Evolutionary conservation across 2,113 vertebrate species (phyloP).

Genomic region (Aptenodytes forsteri): DNA sequence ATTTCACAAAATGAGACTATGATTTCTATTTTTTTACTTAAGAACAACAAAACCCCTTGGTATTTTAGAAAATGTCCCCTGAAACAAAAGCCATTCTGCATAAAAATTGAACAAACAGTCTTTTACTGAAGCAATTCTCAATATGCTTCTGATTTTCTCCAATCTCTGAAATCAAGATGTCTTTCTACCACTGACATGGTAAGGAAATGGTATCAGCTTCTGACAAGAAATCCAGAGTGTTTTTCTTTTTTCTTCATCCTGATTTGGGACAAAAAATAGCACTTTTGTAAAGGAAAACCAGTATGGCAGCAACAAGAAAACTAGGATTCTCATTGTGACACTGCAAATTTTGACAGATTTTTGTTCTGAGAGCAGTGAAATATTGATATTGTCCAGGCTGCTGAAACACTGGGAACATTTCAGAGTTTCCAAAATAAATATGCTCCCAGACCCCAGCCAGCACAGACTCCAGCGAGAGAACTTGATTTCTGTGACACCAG

Average conservation of each 20-base stretch:
- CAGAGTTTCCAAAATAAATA: background rate
- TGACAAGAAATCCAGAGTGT: background rate
- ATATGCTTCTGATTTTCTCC: background rate
- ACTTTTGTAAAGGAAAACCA: background rate
- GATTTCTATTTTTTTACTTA: background rate
- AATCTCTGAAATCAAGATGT: background rate
- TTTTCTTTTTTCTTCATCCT: background rate
- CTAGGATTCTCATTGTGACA: background rate
- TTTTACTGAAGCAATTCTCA: background rate
- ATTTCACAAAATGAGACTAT: background rate
- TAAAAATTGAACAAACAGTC: background rate
- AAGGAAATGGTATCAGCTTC: background rate
- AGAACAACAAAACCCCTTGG: rapidly evolving
- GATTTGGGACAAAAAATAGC: background rate
- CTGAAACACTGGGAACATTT: background rate
- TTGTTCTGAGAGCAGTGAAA: background rate
- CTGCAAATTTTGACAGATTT: background rate
- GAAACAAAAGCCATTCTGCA: background rate
- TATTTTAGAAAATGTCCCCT: background rate
- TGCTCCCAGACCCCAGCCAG: background rate
- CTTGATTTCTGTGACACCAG: background rate
- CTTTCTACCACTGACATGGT: background rate
- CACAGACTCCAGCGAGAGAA: background rate
- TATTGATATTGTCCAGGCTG: background rate
- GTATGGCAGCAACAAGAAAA: background rate